Percentiles rank a stretch among this genome's conserved stretches.
Conservation (phyloP, 2,797 vertebrate genomes). For the Chelon labrosus region DNA sequence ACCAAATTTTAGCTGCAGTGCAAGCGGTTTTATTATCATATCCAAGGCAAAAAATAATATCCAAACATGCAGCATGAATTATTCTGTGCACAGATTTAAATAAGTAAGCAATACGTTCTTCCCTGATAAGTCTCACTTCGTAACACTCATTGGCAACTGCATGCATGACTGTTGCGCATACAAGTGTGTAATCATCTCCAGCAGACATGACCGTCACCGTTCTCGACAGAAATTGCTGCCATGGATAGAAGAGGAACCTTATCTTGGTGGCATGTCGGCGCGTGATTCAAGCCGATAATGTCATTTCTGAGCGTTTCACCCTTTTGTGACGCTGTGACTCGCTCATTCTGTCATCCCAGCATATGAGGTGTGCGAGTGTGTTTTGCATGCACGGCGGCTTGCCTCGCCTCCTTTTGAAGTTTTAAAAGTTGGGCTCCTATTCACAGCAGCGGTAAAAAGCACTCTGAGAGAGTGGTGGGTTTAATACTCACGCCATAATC, state of each 20-base stretch:
- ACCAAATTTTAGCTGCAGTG: not conserved
- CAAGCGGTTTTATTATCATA: not conserved
- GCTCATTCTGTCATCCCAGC: constrained; percentile 23
- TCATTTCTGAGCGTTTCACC: constrained; percentile 45
- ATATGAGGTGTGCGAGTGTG: constrained; percentile 7
- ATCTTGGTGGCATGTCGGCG: constrained; percentile 24
- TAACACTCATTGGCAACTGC: constrained; percentile 40
- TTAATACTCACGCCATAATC: constrained; percentile 46
- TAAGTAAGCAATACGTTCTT: constrained; percentile 7
- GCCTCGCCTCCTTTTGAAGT: constrained; percentile 1
- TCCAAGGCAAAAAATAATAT: not conserved
- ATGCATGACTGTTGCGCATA: constrained; percentile 44
- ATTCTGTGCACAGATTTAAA: constrained; percentile 20
- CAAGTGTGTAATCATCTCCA: constrained; percentile 61
- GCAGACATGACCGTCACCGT: constrained; percentile 59
- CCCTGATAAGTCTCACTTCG: constrained; percentile 33
- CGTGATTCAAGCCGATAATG: constrained; percentile 66
- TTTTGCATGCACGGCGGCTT: constrained; percentile 7
- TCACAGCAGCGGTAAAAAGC: constrained; percentile 38
- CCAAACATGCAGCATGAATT: constrained; percentile 21
- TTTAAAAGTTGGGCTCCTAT: constrained; percentile 44
- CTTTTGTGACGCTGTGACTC: constrained; percentile 31
- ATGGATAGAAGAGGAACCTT: constrained; percentile 54
- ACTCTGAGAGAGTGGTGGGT: constrained; percentile 33
- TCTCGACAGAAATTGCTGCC: constrained; percentile 56